These are phyloP conservation scores for Alethe castanea DNA, from an alignment of 2,113 vertebrate genomes.

Conservation along the genomic window DNA sequence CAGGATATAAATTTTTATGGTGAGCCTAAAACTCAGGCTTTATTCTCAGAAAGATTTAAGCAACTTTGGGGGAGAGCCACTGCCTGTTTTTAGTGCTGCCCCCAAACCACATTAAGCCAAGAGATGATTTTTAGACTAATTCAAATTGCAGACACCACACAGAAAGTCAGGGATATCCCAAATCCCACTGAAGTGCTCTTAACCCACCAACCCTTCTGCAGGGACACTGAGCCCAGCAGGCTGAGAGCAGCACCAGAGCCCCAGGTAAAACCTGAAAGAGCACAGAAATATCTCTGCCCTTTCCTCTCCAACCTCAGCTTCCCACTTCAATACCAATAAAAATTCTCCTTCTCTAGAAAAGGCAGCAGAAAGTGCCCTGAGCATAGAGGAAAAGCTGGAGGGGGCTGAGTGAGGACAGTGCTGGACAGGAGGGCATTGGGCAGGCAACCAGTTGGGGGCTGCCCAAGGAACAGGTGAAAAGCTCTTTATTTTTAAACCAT, in stretches of 20 bases:
- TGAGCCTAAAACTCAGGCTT: not conserved
- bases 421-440: not conserved
- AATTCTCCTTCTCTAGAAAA: not conserved
- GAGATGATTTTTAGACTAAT: not conserved
- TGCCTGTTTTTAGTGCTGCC: not conserved
- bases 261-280: not conserved
- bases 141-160: not conserved
- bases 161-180: not conserved
- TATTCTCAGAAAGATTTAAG: not conserved
- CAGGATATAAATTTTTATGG: not conserved
- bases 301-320: not conserved
- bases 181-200: rapidly evolving
- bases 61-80: not conserved
- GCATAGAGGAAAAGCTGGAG: not conserved
- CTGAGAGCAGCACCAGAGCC: not conserved
- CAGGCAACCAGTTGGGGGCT: not conserved
- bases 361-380: not conserved
- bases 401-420: not conserved
- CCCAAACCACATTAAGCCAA: not conserved
- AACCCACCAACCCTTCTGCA: not conserved
- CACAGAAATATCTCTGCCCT: not conserved
- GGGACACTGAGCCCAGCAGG: not conserved
- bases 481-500: not conserved
- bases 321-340: not conserved
- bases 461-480: not conserved